Evolutionary conservation across 2,888 invertebrate genomes (phyloP).

Genomic region (Zeuzera pyrina): DNA sequence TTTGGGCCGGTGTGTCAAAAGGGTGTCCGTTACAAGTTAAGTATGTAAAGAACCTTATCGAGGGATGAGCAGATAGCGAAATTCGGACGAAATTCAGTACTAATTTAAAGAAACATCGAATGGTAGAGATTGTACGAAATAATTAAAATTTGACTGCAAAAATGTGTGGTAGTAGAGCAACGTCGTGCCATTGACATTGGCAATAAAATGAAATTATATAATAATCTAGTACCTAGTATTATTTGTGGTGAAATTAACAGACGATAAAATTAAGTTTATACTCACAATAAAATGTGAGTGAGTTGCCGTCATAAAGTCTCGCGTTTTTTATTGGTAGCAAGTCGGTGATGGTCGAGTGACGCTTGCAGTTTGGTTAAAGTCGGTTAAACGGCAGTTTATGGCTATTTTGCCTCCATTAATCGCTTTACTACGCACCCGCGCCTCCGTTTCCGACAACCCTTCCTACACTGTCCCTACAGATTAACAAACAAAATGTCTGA

Average conservation of each 20-base stretch:
- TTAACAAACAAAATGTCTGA: too few species aligned
- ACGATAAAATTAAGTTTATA: constrained; percentile 74
- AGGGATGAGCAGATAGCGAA: too few species aligned
- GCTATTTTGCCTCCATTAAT: constrained; percentile 73
- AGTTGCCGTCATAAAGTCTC: constrained; percentile 73
- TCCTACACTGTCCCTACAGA: constrained; percentile 15
- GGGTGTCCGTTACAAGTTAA: constrained; percentile 24
- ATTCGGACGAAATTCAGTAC: too few species aligned
- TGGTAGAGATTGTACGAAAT: constrained; percentile 14
- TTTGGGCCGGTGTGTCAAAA: constrained; percentile 18
- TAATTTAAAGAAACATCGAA: background rate
- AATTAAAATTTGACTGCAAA: constrained; percentile 24
- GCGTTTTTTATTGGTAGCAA: constrained; percentile 71
- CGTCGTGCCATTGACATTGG: constrained; percentile 54
- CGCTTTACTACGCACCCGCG: constrained; percentile 69
- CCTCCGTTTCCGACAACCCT: constrained; percentile 49
- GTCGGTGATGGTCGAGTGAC: constrained; percentile 63
- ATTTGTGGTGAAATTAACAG: constrained; percentile 73
- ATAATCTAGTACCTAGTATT: constrained; percentile 62
- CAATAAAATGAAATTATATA: constrained; percentile 56
- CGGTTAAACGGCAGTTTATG: constrained; percentile 72
- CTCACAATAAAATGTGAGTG: constrained; percentile 73
- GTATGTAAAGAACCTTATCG: constrained; percentile 25
- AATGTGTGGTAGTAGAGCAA: constrained; percentile 33
- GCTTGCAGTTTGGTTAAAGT: constrained; percentile 73